Evolutionary conservation across 2,113 vertebrate species (phyloP), one percentile per base, ranked within the genome.

Genomic region (Cyprinodon tularosa): DNA sequence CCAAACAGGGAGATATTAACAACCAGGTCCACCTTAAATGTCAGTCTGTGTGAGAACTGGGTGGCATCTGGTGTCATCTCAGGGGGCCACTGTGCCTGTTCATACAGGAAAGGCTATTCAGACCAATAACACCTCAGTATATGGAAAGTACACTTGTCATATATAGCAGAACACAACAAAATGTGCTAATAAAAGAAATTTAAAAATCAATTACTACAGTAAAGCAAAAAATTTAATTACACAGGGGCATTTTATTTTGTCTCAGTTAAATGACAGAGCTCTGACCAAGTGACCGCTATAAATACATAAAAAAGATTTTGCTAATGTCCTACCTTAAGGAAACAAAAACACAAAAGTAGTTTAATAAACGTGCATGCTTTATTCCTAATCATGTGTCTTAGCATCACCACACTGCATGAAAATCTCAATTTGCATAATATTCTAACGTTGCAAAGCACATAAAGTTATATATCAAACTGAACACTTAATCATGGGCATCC

Each of bases 41-140:
- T 72, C 61, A 47, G 70, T 45, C 48, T 72, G 66, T 53, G 73
- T 74, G 74, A 71, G 73, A 48, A 68, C 70, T 68, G 81, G 78
- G 83, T 67, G 81, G 77, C 89, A 92, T 87, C 89, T 92, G 92
- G 83, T 37, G 4, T 53, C 67, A 76, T 83, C 12, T 13, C 67
- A 65, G 90, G 88, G 70, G 76, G 76, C 62, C 60, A 9, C 20
- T 38, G 63, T 10, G 1, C 77, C 78, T 17, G 66, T 14, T 76
- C 72, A 71, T 48, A 61, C 60, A 8, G 64, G 45, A 81, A 61
- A 64, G 4, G 64, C 62, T 38, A 42, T 11, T 63, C 48, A 60
- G 29, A 65, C 11, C 64, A 57, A n/a, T 11, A 60, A 47, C 60
- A 29, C 40, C 53, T 64, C 42, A 22, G 2, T 59, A 53, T 50